Conservation (phyloP, 2,113 vertebrate species). For the Natator depressus region DNA sequence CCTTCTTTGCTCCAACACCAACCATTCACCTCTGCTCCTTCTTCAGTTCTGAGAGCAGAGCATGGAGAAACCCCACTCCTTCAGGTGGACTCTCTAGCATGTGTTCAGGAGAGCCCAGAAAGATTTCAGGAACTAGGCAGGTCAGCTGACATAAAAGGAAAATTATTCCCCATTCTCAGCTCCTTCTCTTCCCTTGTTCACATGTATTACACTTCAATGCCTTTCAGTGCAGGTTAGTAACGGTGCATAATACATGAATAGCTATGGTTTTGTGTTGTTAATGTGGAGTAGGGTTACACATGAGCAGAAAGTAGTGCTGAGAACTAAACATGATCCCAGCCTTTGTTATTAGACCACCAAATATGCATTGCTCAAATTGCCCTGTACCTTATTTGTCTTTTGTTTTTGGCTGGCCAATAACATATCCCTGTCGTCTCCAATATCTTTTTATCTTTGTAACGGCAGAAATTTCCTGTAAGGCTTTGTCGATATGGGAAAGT, state of each 20-base stretch:
- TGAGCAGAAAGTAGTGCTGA: slow-evolving; percentile 37
- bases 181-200: background rate
- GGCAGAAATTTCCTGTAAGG: background rate
- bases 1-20: background rate
- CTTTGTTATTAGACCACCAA: background rate
- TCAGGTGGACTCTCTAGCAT: accelerated
- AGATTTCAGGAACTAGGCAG: background rate
- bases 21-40: background rate
- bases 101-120: background rate
- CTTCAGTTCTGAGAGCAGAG: background rate
- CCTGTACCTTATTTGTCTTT: accelerated
- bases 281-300: slow-evolving; percentile 15
- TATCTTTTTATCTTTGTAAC: background rate
- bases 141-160: accelerated
- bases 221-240: slow-evolving; percentile 48
- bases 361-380: background rate
- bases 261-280: background rate
- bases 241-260: slow-evolving; percentile 50
- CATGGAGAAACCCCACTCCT: accelerated
- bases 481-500: background rate
- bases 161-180: background rate
- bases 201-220: background rate
- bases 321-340: slow-evolving; percentile 16
- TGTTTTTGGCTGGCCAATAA: background rate
- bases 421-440: background rate